phyloP scores from a whole-genome alignment of 2,113 vertebrate genomes.

The Silurus glanis region DNA sequence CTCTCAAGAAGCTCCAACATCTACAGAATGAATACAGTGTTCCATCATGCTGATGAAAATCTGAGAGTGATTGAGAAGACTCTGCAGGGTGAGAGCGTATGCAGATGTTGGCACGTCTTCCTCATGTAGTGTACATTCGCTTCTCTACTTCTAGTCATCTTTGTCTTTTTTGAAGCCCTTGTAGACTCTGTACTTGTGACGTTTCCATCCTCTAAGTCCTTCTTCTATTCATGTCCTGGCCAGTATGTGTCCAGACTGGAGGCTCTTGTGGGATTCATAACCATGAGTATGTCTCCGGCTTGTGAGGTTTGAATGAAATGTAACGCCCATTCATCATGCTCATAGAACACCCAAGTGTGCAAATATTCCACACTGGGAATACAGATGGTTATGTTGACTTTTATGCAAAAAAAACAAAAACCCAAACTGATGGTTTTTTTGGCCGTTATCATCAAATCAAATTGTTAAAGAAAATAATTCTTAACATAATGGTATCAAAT shows the following conservation, averaged over 20 bases:
- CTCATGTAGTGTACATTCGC: slow-evolving; percentile 25
- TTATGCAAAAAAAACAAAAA: neutral
- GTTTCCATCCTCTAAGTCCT: neutral
- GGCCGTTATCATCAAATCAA: neutral
- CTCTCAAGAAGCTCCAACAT: slow-evolving; percentile 63
- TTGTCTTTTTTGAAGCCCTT: neutral
- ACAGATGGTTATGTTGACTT: neutral
- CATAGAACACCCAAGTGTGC: neutral
- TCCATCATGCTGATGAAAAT: slow-evolving; percentile 54
- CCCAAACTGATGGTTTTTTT: neutral
- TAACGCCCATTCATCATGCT: slow-evolving; percentile 26
- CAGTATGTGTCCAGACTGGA: slow-evolving; percentile 2
- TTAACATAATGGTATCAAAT: neutral
- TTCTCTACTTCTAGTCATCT: slow-evolving; percentile 1
- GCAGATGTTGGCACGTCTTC: slow-evolving; percentile 61
- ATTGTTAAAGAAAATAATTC: neutral
- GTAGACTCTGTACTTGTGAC: neutral
- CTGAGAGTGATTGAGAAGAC: slow-evolving; percentile 48
- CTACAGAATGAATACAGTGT: slow-evolving; percentile 56
- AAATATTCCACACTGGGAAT: slow-evolving; percentile 6
- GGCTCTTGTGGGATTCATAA: slow-evolving; percentile 1
- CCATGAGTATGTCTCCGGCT: neutral
- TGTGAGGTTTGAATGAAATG: slow-evolving; percentile 20
- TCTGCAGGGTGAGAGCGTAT: slow-evolving; percentile 50
- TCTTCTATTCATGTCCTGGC: slow-evolving; percentile 1